These are phyloP conservation scores for Rhagonycha fulva DNA, from an alignment of 2,888 invertebrate genomes.

Conservation along the genomic window DNA sequence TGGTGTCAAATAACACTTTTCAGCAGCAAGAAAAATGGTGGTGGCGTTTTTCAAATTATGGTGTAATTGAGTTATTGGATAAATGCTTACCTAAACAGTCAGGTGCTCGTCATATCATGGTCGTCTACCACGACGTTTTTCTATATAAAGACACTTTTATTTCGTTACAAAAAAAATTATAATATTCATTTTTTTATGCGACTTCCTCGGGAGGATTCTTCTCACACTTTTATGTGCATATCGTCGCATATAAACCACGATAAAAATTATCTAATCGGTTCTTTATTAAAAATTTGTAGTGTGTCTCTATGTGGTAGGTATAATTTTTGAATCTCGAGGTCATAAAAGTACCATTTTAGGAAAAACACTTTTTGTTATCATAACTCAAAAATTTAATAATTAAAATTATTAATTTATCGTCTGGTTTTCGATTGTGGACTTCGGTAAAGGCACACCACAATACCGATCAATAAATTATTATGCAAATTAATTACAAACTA, in stretches of 20 bases:
- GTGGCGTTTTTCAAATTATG: not conserved
- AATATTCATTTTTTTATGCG: conserved; percentile 31
- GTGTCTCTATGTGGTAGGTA: not conserved
- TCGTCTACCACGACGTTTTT: not conserved
- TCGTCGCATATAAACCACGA: conserved; percentile 3
- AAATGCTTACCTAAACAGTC: not conserved
- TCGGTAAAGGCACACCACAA: not conserved
- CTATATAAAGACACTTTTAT: conserved; percentile 30
- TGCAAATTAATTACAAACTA: not conserved
- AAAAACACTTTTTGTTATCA: not conserved
- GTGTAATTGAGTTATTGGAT: not conserved
- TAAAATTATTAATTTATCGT: not conserved
- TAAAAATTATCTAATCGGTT: not conserved
- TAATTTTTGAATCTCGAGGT: not conserved
- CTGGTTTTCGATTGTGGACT: not conserved
- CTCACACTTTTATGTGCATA: conserved; percentile 12
- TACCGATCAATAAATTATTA: not conserved
- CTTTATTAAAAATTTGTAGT: not conserved
- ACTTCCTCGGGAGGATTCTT: conserved; percentile 16
- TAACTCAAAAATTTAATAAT: not conserved
- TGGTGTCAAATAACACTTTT: not conserved
- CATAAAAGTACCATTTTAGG: not conserved
- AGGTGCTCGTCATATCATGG: not conserved
- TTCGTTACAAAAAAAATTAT: conserved; percentile 26
- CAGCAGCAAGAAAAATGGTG: not conserved